Conservation (phyloP, 2,888 invertebrate genomes). For the Athrips mouffetella region DNA sequence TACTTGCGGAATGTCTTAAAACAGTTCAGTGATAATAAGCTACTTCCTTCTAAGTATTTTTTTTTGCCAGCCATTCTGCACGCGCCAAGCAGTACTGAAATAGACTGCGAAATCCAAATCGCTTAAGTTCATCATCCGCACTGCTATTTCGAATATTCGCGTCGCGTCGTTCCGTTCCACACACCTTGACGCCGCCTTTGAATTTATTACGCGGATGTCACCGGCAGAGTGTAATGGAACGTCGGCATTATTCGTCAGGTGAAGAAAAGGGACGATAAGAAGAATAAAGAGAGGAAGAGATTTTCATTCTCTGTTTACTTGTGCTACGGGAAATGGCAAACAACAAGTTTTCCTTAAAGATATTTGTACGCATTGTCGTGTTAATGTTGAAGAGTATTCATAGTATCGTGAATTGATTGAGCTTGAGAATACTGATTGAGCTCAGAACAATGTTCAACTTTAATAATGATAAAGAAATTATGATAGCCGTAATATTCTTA, state of each 20-base stretch:
- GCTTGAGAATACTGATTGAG: background rate
- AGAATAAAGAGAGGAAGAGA: background rate
- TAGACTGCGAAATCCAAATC: constrained; percentile 59
- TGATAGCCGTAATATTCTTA: background rate
- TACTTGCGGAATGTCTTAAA: too few relatives aligned
- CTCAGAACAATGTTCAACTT: too few relatives aligned
- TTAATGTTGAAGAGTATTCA: background rate
- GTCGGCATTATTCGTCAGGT: constrained; percentile 7
- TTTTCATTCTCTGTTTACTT: background rate
- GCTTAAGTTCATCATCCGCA: constrained; percentile 62
- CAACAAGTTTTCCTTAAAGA: background rate
- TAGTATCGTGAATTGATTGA: background rate
- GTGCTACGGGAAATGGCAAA: background rate
- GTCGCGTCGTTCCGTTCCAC: constrained; percentile 5
- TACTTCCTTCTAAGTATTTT: constrained; percentile 18
- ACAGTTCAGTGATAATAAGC: background rate
- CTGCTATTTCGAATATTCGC: constrained; percentile 51
- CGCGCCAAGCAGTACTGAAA: constrained; percentile 41
- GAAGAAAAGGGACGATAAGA: background rate
- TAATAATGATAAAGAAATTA: background rate
- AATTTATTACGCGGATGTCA: constrained; percentile 9
- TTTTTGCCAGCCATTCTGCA: constrained; percentile 20
- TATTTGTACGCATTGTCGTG: background rate
- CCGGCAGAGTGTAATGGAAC: constrained; percentile 3
- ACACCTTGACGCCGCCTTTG: constrained; percentile 7